Evolutionary conservation across 2,797 vertebrate genomes (phyloP).

Genomic region (Vipera latastei): DNA sequence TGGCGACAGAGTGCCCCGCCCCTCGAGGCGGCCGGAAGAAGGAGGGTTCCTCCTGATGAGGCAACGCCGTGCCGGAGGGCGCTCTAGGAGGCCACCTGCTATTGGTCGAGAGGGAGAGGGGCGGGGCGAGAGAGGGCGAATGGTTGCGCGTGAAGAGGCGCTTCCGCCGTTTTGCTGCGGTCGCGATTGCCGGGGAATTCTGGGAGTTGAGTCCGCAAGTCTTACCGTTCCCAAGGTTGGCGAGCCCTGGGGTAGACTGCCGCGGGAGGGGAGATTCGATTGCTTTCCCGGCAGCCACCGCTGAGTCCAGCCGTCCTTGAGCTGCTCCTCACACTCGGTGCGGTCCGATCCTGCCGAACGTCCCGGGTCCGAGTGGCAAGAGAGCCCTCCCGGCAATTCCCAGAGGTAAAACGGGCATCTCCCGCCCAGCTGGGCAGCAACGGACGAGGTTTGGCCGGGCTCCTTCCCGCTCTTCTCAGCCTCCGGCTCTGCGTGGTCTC

Average conservation of each 20-base stretch:
- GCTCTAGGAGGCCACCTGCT: fast-evolving
- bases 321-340: neutral
- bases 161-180: too few relatives aligned
- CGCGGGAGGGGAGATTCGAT: neutral
- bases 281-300: neutral
- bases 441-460: neutral
- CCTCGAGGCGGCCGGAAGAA: neutral
- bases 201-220: neutral
- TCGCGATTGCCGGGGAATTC: neutral
- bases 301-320: neutral
- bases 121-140: fast-evolving
- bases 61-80: fast-evolving
- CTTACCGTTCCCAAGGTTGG: neutral
- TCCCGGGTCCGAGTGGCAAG: neutral
- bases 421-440: neutral
- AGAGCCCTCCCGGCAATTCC: neutral
- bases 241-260: neutral
- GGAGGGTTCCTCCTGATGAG: neutral
- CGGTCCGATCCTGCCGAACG: neutral
- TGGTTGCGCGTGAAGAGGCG: neutral
- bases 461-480: neutral
- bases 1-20: constrained; percentile 4
- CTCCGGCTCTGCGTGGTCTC: neutral
- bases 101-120: neutral
- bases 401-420: neutral